Conservation (phyloP, 2,797 vertebrate species). For the Sebastes cheni region DNA sequence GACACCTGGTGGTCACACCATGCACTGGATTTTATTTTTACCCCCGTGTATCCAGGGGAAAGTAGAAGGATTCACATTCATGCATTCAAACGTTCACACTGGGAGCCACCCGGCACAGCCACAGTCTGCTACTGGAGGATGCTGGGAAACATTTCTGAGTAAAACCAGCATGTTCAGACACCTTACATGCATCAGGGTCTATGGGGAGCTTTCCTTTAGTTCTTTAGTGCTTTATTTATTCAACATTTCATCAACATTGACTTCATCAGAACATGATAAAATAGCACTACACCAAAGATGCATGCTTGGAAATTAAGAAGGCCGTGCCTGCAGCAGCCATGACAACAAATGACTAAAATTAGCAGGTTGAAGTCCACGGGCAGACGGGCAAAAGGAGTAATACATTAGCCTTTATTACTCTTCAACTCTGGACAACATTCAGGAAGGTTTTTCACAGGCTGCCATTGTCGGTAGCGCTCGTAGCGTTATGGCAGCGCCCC, state of each 20-base stretch:
- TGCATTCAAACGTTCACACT: neutral
- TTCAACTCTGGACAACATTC: too few relatives aligned
- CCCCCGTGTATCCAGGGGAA: conserved; percentile 40
- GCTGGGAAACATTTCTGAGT: neutral
- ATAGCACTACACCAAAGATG: neutral
- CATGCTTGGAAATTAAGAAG: neutral
- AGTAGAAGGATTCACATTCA: neutral
- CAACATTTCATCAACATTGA: neutral
- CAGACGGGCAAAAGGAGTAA: too few relatives aligned
- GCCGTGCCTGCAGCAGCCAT: neutral
- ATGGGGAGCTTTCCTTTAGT: too few relatives aligned
- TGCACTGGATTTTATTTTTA: conserved; percentile 17
- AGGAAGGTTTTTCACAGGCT: too few relatives aligned
- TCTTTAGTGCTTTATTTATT: neutral
- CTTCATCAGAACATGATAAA: neutral
- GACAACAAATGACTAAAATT: neutral
- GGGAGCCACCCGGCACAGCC: neutral
- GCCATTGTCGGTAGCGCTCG: too few relatives aligned
- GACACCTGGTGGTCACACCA: conserved; percentile 37
- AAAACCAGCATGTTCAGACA: neutral
- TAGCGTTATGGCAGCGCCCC: too few relatives aligned
- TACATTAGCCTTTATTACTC: too few relatives aligned
- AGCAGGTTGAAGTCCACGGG: too few relatives aligned
- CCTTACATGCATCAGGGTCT: neutral
- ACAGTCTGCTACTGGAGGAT: neutral